Evolutionary conservation across 2,797 vertebrate species (phyloP).

Genomic region (Phylloscopus collybita): DNA sequence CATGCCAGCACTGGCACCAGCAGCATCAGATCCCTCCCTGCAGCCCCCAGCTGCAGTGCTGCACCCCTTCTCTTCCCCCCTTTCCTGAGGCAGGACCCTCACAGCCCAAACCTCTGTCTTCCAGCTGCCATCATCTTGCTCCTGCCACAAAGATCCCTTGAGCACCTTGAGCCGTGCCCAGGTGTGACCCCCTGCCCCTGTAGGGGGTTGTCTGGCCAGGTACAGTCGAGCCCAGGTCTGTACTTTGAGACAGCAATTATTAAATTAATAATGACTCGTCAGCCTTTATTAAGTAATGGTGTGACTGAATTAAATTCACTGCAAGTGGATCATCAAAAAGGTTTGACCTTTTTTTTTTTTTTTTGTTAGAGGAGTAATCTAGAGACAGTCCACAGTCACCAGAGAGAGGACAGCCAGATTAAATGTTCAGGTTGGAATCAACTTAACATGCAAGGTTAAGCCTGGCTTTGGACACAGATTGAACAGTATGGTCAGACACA

Average conservation of each 20-base stretch:
- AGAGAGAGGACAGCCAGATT: background rate
- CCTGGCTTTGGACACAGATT: background rate
- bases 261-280: background rate
- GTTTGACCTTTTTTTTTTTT: background rate
- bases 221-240: background rate
- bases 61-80: background rate
- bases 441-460: background rate
- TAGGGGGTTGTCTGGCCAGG: accelerated
- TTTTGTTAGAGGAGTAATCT: background rate
- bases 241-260: background rate
- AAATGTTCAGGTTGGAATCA: background rate
- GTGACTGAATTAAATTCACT: background rate
- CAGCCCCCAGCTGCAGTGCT: background rate
- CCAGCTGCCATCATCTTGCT: background rate
- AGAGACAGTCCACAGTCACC: background rate
- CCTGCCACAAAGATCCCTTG: background rate
- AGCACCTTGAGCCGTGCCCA: accelerated
- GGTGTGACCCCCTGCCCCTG: accelerated
- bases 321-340: background rate
- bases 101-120: background rate
- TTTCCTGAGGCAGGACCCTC: background rate
- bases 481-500: background rate
- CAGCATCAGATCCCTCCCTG: background rate
- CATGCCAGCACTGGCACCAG: accelerated
- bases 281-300: background rate